Evolutionary conservation across 2,888 invertebrate genomes (phyloP).

Genomic region (Scrobipalpa atriplicella): DNA sequence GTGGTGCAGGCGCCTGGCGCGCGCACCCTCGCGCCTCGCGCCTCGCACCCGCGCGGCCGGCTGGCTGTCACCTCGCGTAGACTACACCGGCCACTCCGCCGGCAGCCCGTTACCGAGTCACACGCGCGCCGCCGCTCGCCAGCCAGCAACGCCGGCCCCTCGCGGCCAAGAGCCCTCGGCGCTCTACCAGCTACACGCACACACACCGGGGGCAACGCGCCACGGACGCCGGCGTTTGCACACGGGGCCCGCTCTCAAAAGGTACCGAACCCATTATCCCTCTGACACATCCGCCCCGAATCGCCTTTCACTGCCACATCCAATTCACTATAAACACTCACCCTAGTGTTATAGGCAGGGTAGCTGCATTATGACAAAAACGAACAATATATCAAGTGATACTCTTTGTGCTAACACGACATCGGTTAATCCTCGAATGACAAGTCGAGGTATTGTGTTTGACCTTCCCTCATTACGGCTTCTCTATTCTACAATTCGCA

Average conservation of each 20-base stretch:
- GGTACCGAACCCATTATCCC: constrained; percentile 49
- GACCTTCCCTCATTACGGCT: constrained; percentile 69
- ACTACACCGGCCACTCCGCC: constrained; percentile 66
- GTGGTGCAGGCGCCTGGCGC: constrained; percentile 70
- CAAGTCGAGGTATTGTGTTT: constrained; percentile 52
- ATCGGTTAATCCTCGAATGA: constrained; percentile 58
- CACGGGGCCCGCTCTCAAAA: constrained; percentile 71
- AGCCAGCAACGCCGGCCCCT: constrained; percentile 78
- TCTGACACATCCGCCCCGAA: constrained; percentile 57
- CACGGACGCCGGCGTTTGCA: constrained; percentile 74
- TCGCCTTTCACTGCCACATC: constrained; percentile 55
- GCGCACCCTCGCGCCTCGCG: constrained; percentile 61
- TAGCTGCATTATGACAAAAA: constrained; percentile 61
- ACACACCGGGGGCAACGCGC: constrained; percentile 59
- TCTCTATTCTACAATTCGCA: constrained; percentile 39
- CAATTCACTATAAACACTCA: constrained; percentile 39
- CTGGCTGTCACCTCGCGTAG: constrained; percentile 54
- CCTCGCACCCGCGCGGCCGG: constrained; percentile 53
- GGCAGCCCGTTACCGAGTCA: constrained; percentile 72
- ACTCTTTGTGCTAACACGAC: constrained; percentile 25
- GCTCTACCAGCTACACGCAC: constrained; percentile 58
- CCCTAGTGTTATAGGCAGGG: constrained; percentile 34
- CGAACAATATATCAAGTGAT: constrained; percentile 23
- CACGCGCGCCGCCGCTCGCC: constrained; percentile 73
- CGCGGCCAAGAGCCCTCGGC: constrained; percentile 78